Percentiles rank a stretch among this genome's conserved stretches.
Conservation (phyloP, 2,888 invertebrate species). For the Lepidochrysops patricia region DNA sequence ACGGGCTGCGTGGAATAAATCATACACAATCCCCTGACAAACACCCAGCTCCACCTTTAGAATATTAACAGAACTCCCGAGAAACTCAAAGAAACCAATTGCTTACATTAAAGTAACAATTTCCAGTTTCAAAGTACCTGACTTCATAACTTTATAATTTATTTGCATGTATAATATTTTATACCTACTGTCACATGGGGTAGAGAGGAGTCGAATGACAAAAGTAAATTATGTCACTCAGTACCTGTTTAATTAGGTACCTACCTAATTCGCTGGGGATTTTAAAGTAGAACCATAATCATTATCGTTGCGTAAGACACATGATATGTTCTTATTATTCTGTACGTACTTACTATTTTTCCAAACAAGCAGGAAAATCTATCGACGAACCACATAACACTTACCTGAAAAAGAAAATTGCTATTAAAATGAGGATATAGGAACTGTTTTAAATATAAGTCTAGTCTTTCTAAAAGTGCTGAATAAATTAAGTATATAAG, state of each 20-base stretch:
- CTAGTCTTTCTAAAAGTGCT: too few species aligned
- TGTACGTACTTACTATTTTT: too few species aligned
- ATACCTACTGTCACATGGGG: not conserved
- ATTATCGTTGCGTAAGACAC: too few species aligned
- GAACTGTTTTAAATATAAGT: too few species aligned
- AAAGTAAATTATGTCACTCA: not conserved
- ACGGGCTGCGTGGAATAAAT: constrained; percentile 21
- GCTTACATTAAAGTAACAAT: constrained; percentile 5
- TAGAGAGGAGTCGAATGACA: not conserved
- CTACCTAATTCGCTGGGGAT: too few species aligned
- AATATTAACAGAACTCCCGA: not conserved
- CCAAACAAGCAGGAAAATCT: too few species aligned
- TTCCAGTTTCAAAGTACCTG: not conserved
- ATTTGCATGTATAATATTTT: constrained; percentile 2
- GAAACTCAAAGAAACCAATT: constrained; percentile 5
- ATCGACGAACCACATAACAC: too few species aligned
- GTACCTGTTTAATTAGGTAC: not conserved
- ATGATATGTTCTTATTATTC: too few species aligned
- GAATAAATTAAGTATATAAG: too few species aligned
- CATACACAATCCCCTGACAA: constrained; percentile 9
- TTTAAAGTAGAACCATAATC: too few species aligned
- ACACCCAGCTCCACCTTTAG: not conserved
- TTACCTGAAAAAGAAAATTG: not conserved
- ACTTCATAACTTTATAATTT: not conserved
- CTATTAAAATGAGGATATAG: too few species aligned